A percentile compares a stretch with the other conserved stretches of the same genome.
phyloP scores from a whole-genome alignment of 2,888 invertebrate species.

The Zhuqinia jingwanae region DNA sequence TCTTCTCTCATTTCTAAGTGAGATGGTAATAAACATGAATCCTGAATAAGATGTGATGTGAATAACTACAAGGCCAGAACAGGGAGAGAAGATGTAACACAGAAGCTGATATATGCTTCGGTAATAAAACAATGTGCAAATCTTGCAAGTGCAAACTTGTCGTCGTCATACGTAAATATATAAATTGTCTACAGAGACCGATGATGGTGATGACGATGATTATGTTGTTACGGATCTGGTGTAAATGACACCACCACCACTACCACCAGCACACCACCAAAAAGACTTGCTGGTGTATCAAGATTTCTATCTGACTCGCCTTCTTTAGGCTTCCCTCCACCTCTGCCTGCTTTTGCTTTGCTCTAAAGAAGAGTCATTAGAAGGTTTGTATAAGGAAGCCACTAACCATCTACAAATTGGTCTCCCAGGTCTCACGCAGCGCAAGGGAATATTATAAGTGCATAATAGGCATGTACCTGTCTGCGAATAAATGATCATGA shows the following conservation, averaged over 20 bases:
- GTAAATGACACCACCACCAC: constrained; percentile 48
- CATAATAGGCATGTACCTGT: not conserved
- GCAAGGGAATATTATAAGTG: not conserved
- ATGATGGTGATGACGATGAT: not conserved
- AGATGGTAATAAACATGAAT: too few species aligned
- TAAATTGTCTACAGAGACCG: not conserved
- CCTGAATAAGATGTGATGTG: too few species aligned
- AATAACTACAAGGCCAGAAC: too few species aligned
- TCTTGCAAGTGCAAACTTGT: too few species aligned
- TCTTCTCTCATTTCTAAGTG: too few species aligned
- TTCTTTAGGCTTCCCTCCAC: constrained; percentile 44
- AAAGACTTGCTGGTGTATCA: constrained; percentile 25
- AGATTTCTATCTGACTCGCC: constrained; percentile 39
- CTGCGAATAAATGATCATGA: not conserved
- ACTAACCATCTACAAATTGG: constrained; percentile 65
- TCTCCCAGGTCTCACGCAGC: constrained; percentile 46
- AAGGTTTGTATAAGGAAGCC: constrained; percentile 63
- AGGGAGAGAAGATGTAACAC: too few species aligned
- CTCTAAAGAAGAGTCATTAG: constrained; percentile 46
- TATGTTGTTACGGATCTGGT: constrained; percentile 20
- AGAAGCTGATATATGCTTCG: too few species aligned
- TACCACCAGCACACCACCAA: not conserved
- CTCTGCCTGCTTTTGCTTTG: not conserved
- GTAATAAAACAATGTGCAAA: too few species aligned
- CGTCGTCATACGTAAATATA: not conserved